These are phyloP conservation scores for Emydocephalus ijimae DNA, from an alignment of 2,113 vertebrate genomes.

Conservation along the genomic window DNA sequence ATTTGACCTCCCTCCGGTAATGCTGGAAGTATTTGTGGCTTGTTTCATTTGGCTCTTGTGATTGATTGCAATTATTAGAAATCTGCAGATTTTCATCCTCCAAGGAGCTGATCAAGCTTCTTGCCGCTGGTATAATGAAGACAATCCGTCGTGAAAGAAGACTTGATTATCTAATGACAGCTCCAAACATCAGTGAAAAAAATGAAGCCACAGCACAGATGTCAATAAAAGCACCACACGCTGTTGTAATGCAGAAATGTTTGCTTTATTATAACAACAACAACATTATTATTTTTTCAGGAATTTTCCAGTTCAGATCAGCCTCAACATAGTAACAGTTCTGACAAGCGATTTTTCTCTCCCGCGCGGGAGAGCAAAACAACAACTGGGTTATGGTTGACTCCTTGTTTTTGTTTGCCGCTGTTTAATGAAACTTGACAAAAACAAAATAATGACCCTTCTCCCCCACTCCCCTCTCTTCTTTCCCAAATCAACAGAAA, in stretches of 20 bases:
- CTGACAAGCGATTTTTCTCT: neutral
- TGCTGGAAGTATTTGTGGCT: neutral
- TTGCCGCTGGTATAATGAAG: slow-evolving; percentile 39
- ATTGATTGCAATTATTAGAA: slow-evolving; percentile 24
- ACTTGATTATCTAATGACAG: slow-evolving; percentile 54
- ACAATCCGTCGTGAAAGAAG: slow-evolving; percentile 19
- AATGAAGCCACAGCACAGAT: slow-evolving; percentile 52
- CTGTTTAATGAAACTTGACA: neutral
- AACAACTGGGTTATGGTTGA: neutral
- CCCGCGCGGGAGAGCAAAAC: neutral
- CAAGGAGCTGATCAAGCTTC: slow-evolving; percentile 23
- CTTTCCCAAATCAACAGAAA: slow-evolving; percentile 38
- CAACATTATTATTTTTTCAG: slow-evolving; percentile 15
- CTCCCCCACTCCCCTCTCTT: neutral
- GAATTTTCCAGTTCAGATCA: neutral
- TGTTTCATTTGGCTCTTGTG: slow-evolving; percentile 7
- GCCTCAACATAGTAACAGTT: accelerated
- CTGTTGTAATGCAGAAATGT: slow-evolving; percentile 38
- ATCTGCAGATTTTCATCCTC: slow-evolving; percentile 33
- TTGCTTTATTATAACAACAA: slow-evolving; percentile 38
- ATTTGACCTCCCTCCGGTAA: neutral
- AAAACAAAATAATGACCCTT: slow-evolving; percentile 10
- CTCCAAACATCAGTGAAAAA: slow-evolving; percentile 52
- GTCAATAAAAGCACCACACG: slow-evolving; percentile 4
- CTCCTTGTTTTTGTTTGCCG: neutral